These are phyloP conservation scores for Lordiphosa fenestrarum DNA, from an alignment of 2,888 invertebrate species.

Conservation along the genomic window DNA sequence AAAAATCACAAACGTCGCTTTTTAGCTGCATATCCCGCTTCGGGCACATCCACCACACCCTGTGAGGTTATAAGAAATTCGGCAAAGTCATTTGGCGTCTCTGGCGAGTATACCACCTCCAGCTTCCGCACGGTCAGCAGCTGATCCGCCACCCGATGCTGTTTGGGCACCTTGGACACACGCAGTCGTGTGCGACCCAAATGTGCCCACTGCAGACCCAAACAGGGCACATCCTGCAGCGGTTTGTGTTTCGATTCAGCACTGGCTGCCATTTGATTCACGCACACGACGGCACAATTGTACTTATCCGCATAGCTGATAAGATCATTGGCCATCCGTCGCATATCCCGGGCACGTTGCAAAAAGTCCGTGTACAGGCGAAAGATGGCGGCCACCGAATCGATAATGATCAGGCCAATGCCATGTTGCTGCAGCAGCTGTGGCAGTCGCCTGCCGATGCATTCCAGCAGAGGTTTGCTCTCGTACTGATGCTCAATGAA, in stretches of 20 bases:
- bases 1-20: constrained; percentile 30
- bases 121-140: constrained; percentile 79
- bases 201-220: constrained; percentile 86
- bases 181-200: constrained; percentile 83
- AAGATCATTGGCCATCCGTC: constrained; percentile 82
- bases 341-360: constrained; percentile 82
- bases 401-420: constrained; percentile 85
- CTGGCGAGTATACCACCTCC: constrained; percentile 83
- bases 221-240: constrained; percentile 81
- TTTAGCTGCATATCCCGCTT: constrained; percentile 14
- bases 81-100: constrained; percentile 81
- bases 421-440: constrained; percentile 81
- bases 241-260: constrained; percentile 1
- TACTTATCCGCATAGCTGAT: constrained; percentile 82
- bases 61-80: constrained; percentile 81
- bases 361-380: constrained; percentile 81
- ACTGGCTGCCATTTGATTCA: constrained; percentile 85
- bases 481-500: constrained; percentile 85
- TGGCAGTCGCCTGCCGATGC: constrained; percentile 82
- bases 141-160: constrained; percentile 56
- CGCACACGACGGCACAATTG: constrained; percentile 84
- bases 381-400: constrained; percentile 88
- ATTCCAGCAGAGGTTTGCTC: constrained; percentile 81
- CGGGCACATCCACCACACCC: constrained; percentile 78
- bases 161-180: constrained; percentile 79